phyloP scores from a whole-genome alignment of 2,113 vertebrate species.

The Australoheros scitulus region DNA sequence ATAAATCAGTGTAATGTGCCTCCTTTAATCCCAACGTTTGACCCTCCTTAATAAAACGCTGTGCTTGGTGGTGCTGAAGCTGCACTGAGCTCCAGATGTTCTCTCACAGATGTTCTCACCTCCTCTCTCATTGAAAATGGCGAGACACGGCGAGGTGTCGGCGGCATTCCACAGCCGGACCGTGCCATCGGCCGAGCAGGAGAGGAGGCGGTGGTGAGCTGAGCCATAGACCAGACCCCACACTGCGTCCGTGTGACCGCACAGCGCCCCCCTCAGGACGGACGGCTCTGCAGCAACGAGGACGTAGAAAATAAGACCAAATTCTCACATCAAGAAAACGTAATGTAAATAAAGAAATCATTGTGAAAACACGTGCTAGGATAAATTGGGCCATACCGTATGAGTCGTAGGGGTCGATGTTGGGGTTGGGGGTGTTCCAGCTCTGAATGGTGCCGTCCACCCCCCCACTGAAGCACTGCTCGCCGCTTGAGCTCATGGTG shows the following conservation, averaged over 20 bases:
- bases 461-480: constrained; percentile 95
- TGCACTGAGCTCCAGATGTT: not conserved
- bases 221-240: constrained; percentile 93
- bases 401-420: constrained; percentile 93
- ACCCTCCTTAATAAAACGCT: too few relatives aligned
- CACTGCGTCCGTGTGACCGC: constrained; percentile 89
- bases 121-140: constrained; percentile 87
- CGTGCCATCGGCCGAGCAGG: constrained; percentile 93
- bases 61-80: not conserved
- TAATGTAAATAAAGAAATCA: not conserved
- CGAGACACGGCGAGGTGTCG: constrained; percentile 84
- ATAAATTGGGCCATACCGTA: constrained; percentile 80
- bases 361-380: rapidly evolving
- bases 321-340: not conserved
- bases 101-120: constrained; percentile 82
- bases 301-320: rapidly evolving
- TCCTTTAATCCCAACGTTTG: too few relatives aligned
- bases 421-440: constrained; percentile 93
- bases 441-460: constrained; percentile 91
- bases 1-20: too few relatives aligned
- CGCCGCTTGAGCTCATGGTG: constrained; percentile 91
- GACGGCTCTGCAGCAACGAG: constrained; percentile 82
- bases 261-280: constrained; percentile 87
- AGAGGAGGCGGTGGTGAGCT: constrained; percentile 88
- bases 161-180: constrained; percentile 90